Percentiles rank a stretch among this genome's conserved stretches.
These are phyloP conservation scores for Donacobius atricapilla DNA, from an alignment of 2,113 vertebrate genomes.

Conservation along the genomic window DNA sequence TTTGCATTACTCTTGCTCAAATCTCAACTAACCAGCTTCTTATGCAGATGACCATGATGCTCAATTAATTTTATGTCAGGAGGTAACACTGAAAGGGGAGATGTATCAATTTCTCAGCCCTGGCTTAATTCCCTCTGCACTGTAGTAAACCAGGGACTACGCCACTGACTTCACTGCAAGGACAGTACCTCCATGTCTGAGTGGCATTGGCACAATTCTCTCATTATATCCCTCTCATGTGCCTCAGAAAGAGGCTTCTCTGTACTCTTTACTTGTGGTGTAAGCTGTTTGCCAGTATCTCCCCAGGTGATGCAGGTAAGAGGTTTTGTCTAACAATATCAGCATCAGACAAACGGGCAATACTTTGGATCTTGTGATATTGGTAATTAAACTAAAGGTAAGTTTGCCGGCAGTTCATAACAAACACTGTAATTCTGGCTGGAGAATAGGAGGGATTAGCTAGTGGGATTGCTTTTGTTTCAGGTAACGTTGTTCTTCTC, in stretches of 20 bases:
- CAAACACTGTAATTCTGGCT: background rate
- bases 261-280: background rate
- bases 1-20: background rate
- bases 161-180: background rate
- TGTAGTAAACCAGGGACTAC: background rate
- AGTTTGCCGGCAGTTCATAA: background rate
- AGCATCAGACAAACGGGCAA: rapidly evolving
- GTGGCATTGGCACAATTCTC: background rate
- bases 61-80: background rate
- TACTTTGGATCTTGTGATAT: background rate
- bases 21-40: background rate
- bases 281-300: background rate
- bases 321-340: background rate
- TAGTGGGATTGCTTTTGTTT: background rate
- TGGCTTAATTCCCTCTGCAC: background rate
- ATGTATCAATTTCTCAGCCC: background rate
- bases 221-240: rapidly evolving
- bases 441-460: background rate
- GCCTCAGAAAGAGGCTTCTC: background rate
- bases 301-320: background rate
- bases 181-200: rapidly evolving
- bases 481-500: background rate
- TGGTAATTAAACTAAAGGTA: background rate
- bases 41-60: background rate
- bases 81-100: background rate